Percentiles rank a stretch among this genome's conserved stretches.
Conservation (phyloP, 2,113 vertebrate species). For the Carollia perspicillata region DNA sequence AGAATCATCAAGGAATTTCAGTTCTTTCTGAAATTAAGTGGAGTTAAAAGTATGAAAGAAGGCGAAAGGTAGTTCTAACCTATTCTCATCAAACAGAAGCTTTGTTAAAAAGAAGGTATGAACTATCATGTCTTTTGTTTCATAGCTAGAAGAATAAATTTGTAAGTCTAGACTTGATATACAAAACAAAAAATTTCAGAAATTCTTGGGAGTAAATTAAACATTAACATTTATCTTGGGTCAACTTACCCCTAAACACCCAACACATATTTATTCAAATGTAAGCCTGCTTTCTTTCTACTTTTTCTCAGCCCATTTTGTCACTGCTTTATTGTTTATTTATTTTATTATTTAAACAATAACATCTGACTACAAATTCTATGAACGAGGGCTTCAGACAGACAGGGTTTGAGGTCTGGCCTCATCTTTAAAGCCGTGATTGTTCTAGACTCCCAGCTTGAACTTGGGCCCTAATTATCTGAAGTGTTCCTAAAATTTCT, state of each 20-base stretch:
- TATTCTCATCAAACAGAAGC: not conserved
- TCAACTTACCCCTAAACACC: not conserved
- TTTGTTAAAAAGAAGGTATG: not conserved
- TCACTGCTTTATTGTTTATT: not conserved
- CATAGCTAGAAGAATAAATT: not conserved
- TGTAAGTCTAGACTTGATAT: constrained; percentile 1
- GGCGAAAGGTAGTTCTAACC: not conserved
- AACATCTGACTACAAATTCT: not conserved
- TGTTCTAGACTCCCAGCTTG: not conserved
- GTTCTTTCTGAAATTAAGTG: constrained; percentile 25
- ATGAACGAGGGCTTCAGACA: not conserved
- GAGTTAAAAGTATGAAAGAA: not conserved
- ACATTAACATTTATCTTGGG: not conserved
- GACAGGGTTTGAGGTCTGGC: not conserved
- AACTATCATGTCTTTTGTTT: constrained; percentile 17
- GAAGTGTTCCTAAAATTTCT: not conserved
- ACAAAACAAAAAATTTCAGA: constrained; percentile 5
- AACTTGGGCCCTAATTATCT: not conserved
- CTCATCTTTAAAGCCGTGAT: not conserved
- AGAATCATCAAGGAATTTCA: not conserved
- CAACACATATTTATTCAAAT: not conserved
- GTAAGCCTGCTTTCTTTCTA: not conserved
- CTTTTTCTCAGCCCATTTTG: not conserved
- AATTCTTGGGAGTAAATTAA: not conserved
- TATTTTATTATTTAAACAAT: not conserved